Base-by-base conservation (phyloP, 1,140 invertebrate genomes). In the Drosophila setifemur region DNA sequence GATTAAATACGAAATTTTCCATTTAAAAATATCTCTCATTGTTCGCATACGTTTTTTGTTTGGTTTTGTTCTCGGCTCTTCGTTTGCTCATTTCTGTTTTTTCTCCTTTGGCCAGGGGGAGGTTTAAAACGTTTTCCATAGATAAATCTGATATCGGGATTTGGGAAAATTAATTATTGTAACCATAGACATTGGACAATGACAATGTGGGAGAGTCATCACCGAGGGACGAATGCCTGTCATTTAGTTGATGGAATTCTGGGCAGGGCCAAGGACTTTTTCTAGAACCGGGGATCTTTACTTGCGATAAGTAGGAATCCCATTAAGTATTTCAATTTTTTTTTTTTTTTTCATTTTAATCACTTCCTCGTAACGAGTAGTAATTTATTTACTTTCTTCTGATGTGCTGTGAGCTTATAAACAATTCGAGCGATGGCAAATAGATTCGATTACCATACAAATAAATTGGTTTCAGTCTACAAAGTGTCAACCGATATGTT, bases 21-120 rank as follows among this genome's bases (percentile, higher is more conserved):
- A 85, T 83, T 83, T 83, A 77, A 82, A 82, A 82, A 82, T 64
- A 72, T 86, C 81, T 86, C 73, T 79, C 52, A 75, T 85, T 85
- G 78, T 83, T 71, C 76, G 53, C 58, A 49, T 66, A 25, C 23
- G 61, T 40, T 64, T 66, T 64, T 66, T 64, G 33, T 64, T 64
- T 25, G 33, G 42, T 63, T 39, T 39, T 61, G 57, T 64, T 49
- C 58, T 21, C 19, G 7, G 3, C 23, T 18, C 29, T 37, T 63
- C 47, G 53, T 74, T 79, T 86, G 75, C 71, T 85, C 70, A 67
- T 68, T 68, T 79, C 83, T 58, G 66, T 63, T 58, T 55, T 39
- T 28, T 14, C 52, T 53, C 50, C 39, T 40, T 9, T 23, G 35
- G 23, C 26, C 21, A 50, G 49, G 49, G 60, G 33, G 37, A 63